phyloP scores from a whole-genome alignment of 37 sponge, comb jelly and placozoan species.

The Petrosia ficiformis region DNA sequence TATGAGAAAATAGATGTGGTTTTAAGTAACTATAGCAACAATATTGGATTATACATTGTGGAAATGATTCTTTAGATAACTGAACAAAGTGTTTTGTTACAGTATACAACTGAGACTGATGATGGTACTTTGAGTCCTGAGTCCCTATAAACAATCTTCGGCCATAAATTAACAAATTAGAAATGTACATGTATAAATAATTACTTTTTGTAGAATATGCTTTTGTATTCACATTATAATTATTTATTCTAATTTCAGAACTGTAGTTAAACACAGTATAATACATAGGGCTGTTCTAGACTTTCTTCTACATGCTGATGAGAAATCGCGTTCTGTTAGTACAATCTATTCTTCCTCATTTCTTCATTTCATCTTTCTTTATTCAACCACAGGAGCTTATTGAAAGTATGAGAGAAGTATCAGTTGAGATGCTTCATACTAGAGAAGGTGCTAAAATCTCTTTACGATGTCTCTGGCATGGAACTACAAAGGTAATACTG shows the following conservation, averaged over 20 bases:
- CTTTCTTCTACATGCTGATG: conserved; percentile 59
- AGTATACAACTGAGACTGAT: no score
- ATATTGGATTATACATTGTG: no score
- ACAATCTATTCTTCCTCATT: background rate
- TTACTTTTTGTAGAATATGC: background rate
- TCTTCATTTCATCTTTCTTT: background rate
- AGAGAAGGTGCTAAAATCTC: conserved; percentile 79
- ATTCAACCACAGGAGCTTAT: conserved; percentile 65
- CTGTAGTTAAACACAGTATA: conserved; percentile 75
- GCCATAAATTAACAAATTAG: no score
- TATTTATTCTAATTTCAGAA: conserved; percentile 10
- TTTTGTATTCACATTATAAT: background rate
- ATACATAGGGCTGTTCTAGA: conserved; percentile 82
- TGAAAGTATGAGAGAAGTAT: conserved; percentile 64
- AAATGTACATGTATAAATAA: background rate
- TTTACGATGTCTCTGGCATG: conserved; percentile 87
- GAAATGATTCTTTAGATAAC: no score
- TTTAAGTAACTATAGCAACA: background rate
- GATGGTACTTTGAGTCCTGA: no score
- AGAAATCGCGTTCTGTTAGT: conserved; percentile 52
- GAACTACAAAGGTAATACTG: conserved; percentile 78
- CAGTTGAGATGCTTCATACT: conserved; percentile 81
- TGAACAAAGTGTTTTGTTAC: no score
- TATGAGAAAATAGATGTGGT: background rate
- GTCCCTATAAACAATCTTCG: no score